Percentiles rank a stretch among this genome's conserved stretches.
phyloP scores from a whole-genome alignment of 2,888 invertebrate genomes.

The Sminthurinus aureus region DNA sequence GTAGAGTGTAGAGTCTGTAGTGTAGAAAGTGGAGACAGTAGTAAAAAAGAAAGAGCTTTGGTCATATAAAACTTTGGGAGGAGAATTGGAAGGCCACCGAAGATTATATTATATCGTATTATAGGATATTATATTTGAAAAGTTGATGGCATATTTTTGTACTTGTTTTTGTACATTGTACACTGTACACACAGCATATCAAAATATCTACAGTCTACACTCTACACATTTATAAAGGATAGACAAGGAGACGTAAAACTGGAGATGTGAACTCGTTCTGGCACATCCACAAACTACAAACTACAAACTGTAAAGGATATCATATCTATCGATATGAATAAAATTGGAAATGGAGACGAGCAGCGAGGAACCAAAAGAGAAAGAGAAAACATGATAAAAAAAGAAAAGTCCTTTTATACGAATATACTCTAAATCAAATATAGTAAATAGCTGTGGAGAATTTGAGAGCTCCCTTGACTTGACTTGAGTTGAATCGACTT shows the following conservation, averaged over 20 bases:
- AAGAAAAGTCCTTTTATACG: slow-evolving; percentile 40
- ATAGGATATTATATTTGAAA: too few species aligned
- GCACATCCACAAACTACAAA: background rate
- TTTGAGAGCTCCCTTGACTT: slow-evolving; percentile 31
- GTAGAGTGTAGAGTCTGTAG: too few species aligned
- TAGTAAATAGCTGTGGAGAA: slow-evolving; percentile 40
- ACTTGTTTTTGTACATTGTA: too few species aligned
- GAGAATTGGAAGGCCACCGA: too few species aligned
- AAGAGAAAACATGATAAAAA: slow-evolving; percentile 38
- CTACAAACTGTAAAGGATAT: background rate
- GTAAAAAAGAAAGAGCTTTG: background rate
- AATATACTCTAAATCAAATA: slow-evolving; percentile 45
- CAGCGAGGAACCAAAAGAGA: slow-evolving; percentile 25
- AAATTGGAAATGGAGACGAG: slow-evolving; percentile 14
- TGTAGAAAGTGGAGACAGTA: background rate
- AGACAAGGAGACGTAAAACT: background rate
- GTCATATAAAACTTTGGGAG: background rate
- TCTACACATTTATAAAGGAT: background rate
- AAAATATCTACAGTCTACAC: background rate
- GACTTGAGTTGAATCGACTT: too few species aligned
- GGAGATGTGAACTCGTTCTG: background rate
- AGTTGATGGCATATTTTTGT: too few species aligned
- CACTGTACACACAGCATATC: background rate
- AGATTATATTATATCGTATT: too few species aligned
- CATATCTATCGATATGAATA: background rate